Evolutionary conservation across 2,888 invertebrate genomes (phyloP).

Genomic region (Penaeus monodon): DNA sequence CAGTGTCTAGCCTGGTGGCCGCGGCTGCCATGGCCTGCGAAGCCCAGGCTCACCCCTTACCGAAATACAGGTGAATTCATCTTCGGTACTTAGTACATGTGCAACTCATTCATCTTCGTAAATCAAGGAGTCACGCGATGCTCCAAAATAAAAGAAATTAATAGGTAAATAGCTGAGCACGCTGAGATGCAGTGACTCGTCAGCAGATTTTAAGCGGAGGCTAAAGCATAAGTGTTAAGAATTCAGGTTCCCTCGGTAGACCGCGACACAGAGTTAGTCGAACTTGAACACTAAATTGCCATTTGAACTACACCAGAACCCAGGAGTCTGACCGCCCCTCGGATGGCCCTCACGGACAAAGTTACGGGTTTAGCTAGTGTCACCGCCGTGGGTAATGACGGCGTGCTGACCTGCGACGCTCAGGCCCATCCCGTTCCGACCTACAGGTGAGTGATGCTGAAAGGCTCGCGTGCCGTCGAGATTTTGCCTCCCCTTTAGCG

Average conservation of each 20-base stretch:
- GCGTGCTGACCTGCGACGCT: constrained; percentile 77
- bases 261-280: too few relatives aligned
- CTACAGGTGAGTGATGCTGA: constrained; percentile 68
- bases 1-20: constrained; percentile 35
- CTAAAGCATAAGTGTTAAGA: too few relatives aligned
- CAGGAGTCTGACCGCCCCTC: not conserved
- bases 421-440: constrained; percentile 65
- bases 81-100: too few relatives aligned
- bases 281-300: too few relatives aligned
- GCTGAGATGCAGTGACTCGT: too few relatives aligned
- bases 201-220: too few relatives aligned
- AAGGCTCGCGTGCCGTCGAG: not conserved
- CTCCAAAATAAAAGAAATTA: too few relatives aligned
- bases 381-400: constrained; percentile 66
- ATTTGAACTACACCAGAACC: constrained; percentile 16
- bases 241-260: too few relatives aligned
- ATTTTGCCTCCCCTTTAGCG: not conserved
- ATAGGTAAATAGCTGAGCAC: too few relatives aligned
- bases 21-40: constrained; percentile 72
- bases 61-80: constrained; percentile 78
- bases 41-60: constrained; percentile 81
- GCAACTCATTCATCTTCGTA: too few relatives aligned
- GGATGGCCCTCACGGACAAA: constrained; percentile 38
- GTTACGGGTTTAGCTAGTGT: constrained; percentile 32
- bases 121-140: too few relatives aligned